A percentile compares a stretch with the other conserved stretches of the same genome.
phyloP scores from a whole-genome alignment of 2,888 invertebrate species.

The Nemotelus nigrinus region DNA sequence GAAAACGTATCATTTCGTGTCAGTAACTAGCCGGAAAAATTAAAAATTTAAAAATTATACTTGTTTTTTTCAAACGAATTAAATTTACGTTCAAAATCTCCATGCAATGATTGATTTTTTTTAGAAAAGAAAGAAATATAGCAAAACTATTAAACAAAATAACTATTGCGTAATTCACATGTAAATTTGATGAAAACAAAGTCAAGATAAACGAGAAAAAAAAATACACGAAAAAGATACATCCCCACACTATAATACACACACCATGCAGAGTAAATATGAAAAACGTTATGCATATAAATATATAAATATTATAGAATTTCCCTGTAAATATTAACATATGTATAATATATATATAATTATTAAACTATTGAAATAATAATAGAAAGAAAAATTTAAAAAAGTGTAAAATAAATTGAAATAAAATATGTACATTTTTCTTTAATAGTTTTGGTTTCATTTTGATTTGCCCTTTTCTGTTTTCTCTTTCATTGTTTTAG shows the following conservation, averaged over 20 bases:
- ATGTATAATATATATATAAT: conserved; percentile 39
- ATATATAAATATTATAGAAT: conserved; percentile 32
- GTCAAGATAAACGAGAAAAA: conserved; percentile 29
- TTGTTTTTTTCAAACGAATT: neutral
- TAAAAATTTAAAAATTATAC: conserved; percentile 19
- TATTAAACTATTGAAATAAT: conserved; percentile 51
- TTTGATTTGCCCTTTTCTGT: no score
- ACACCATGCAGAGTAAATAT: conserved; percentile 34
- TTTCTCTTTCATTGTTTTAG: no score
- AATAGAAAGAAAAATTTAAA: conserved; percentile 46
- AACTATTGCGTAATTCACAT: neutral
- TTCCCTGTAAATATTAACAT: conserved; percentile 44
- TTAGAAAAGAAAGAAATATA: no score
- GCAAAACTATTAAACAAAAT: no score
- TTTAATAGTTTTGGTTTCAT: neutral
- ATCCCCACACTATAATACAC: conserved; percentile 20
- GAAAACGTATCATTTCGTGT: neutral
- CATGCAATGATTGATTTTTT: no score
- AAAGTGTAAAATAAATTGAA: conserved; percentile 50
- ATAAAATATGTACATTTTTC: conserved; percentile 53
- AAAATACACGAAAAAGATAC: conserved; percentile 24
- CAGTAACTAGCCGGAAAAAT: conserved; percentile 3
- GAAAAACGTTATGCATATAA: conserved; percentile 7
- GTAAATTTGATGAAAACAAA: conserved; percentile 9
- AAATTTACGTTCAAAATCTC: no score